phyloP scores from a whole-genome alignment of 2,113 vertebrate genomes.

The Rhipidura dahli region DNA sequence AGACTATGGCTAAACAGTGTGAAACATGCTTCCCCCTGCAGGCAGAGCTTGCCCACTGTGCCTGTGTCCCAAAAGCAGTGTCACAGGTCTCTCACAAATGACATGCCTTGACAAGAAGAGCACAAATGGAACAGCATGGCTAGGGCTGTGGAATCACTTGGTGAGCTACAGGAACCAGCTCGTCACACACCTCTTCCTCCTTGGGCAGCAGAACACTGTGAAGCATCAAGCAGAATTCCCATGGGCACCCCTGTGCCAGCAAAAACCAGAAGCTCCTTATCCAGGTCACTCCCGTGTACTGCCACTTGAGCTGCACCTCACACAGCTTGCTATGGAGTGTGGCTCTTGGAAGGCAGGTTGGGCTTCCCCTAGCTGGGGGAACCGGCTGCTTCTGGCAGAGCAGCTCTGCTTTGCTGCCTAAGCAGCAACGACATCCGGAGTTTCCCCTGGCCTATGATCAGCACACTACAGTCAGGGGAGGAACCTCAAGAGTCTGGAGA shows the following conservation, averaged over 20 bases:
- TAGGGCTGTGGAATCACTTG: neutral
- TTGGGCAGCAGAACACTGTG: neutral
- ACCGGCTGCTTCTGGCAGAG: neutral
- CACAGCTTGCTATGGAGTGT: accelerated
- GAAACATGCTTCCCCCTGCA: neutral
- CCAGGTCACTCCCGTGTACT: neutral
- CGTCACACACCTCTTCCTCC: neutral
- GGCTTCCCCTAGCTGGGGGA: neutral
- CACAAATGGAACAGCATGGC: neutral
- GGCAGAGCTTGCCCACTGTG: neutral
- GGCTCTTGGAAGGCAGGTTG: neutral
- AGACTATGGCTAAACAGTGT: neutral
- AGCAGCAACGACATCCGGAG: neutral
- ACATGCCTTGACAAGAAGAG: neutral
- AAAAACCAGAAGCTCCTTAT: neutral
- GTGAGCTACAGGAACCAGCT: neutral
- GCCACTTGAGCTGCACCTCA: neutral
- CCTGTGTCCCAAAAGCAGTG: neutral
- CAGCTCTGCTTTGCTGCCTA: neutral
- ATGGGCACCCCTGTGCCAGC: neutral
- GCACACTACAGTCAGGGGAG: neutral
- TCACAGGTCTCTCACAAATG: neutral
- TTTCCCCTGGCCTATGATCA: neutral
- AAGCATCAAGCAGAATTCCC: neutral
- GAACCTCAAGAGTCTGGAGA: neutral